Percentiles rank a stretch among this genome's conserved stretches.
Evolutionary conservation across 2,888 invertebrate genomes (phyloP).

Genomic region (Biston betularia): DNA sequence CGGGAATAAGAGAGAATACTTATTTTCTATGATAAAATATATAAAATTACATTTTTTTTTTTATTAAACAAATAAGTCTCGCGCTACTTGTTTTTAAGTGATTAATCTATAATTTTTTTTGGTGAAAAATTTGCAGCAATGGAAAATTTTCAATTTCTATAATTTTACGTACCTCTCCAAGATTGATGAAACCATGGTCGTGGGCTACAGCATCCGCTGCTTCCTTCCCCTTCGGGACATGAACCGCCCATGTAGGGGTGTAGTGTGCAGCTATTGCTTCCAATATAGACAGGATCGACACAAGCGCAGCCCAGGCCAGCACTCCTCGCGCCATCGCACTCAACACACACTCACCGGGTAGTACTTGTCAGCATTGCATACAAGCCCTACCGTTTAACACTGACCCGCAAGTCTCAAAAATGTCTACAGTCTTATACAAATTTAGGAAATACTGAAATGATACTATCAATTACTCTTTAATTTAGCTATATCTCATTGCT

Average conservation of each 20-base stretch:
- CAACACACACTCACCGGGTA: constrained; percentile 74
- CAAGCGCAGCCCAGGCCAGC: constrained; percentile 65
- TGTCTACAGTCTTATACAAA: constrained; percentile 10
- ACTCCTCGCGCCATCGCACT: constrained; percentile 78
- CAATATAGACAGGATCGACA: constrained; percentile 62
- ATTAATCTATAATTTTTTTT: not conserved
- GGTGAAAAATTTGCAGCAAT: too few species aligned
- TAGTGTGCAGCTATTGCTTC: constrained; percentile 83
- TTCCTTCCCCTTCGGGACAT: constrained; percentile 89
- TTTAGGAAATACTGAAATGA: not conserved
- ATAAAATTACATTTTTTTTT: too few species aligned
- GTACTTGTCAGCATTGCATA: constrained; percentile 84
- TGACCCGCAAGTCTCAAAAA: constrained; percentile 44
- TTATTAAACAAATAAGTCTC: too few species aligned
- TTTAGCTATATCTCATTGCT: constrained; percentile 22
- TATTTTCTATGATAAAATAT: too few species aligned
- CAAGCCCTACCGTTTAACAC: constrained; percentile 56
- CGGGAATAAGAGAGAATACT: too few species aligned
- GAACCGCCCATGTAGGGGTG: constrained; percentile 95
- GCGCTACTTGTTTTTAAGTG: too few species aligned
- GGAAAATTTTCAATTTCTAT: too few species aligned
- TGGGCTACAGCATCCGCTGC: constrained; percentile 91
- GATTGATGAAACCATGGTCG: constrained; percentile 94
- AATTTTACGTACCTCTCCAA: constrained; percentile 91
- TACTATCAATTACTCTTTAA: not conserved